phyloP scores from a whole-genome alignment of 2,888 invertebrate species.

The Pyrrhosoma nymphula region DNA sequence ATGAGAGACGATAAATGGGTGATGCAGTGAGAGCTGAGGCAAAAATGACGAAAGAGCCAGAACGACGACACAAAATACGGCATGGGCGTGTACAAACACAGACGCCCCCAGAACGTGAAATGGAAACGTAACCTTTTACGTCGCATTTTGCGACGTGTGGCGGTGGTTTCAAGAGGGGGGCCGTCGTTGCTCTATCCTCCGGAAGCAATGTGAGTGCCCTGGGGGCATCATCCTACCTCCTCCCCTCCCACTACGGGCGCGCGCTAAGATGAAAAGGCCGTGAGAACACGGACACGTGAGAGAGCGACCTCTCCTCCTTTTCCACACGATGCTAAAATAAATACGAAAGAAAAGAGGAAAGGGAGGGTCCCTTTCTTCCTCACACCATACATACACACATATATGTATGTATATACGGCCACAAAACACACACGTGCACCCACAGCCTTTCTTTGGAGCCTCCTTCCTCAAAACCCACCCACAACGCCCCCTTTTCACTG shows the following conservation, averaged over 20 bases:
- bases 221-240: constrained; percentile 12
- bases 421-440: background rate
- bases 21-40: background rate
- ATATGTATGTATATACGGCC: background rate
- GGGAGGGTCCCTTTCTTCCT: background rate
- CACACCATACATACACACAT: background rate
- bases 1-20: background rate
- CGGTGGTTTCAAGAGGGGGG: background rate
- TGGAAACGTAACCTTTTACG: constrained; percentile 60
- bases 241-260: no score
- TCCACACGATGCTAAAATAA: constrained; percentile 41
- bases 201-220: constrained; percentile 40
- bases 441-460: background rate
- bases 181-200: background rate
- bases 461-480: background rate
- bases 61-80: background rate
- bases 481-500: background rate
- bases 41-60: background rate
- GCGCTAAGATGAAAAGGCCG: constrained; percentile 58
- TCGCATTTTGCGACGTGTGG: constrained; percentile 32
- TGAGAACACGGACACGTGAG: constrained; percentile 24
- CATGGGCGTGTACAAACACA: background rate
- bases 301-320: background rate
- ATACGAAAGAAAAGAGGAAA: constrained; percentile 7
- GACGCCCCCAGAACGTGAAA: constrained; percentile 3